Base-by-base conservation (phyloP, 2,113 vertebrate species). In the Dolichotis patagonum region DNA sequence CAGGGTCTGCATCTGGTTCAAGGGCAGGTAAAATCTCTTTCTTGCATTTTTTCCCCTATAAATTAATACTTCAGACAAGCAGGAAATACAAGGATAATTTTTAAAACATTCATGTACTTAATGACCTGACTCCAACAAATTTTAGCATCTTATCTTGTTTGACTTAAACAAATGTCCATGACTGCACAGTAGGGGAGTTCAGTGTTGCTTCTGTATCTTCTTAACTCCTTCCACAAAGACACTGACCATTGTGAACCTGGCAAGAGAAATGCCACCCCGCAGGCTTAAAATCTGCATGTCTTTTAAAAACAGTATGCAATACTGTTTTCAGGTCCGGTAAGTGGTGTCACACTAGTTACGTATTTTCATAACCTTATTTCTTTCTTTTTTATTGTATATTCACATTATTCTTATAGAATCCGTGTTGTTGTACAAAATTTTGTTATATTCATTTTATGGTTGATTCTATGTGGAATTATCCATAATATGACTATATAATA, bases 91-190 rank as follows among this genome's bases (percentile, higher is more conserved):
- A 78, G n/a, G 56, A 63, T 52, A 60, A 80, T 52, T 88, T 58
- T 80, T 82, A 87, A 41, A 81, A 35, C 17, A 77, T 85, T 67
- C 43, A 54, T 54, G 5, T 82, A 46, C 35, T 73, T 85, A 41
- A 41, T 54, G 41, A 54, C 56, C 14, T n/a, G 69, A 71, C 38
- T 43, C 85, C 11, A 92, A 63, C 3, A 77, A 12, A 82, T 91
- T 94, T 92, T 62, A 87, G 13, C 75, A 28, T 92, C 89, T 90
- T 90, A 13, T 67, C 46, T 30, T 73, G 32, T 52, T 95, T 78
- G 71, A 52, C 58, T 81, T 69, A 91, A 91, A 46, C 11, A 67
- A 71, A 67, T 77, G 32, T 84, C 26, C 4, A n/a, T 22, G 19
- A 32, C 46, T 1, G 14, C 60, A 26, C 11, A 56, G 13, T 60